Conservation (phyloP, 1,140 invertebrate species). For the Archegozetes longisetosus region DNA sequence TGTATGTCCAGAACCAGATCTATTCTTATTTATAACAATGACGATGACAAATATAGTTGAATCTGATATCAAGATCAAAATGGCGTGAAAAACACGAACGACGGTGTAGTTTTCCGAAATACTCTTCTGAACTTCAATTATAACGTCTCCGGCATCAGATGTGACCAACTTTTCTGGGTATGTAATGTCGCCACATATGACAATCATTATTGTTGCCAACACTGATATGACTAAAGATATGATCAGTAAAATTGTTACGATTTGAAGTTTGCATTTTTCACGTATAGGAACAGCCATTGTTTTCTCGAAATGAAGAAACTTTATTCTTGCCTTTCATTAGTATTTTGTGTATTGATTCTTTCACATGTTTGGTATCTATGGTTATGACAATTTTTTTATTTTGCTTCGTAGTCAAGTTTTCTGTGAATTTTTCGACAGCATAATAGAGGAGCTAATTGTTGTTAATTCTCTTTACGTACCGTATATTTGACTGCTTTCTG, state of each 20-base stretch:
- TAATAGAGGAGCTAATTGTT: too few species aligned
- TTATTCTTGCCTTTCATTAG: too few species aligned
- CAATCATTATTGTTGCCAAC: neutral
- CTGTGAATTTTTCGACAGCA: too few species aligned
- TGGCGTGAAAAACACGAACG: neutral
- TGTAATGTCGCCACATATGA: neutral
- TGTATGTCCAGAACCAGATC: neutral
- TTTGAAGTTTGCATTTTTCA: neutral
- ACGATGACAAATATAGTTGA: neutral
- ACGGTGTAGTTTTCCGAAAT: neutral
- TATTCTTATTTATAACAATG: neutral
- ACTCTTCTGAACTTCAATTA: neutral
- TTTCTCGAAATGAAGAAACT: too few species aligned
- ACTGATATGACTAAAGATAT: neutral
- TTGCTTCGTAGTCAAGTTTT: too few species aligned
- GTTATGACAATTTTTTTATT: too few species aligned
- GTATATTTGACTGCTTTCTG: too few species aligned
- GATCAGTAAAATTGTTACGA: neutral
- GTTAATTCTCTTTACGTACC: too few species aligned
- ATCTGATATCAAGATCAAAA: neutral
- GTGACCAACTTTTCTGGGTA: neutral
- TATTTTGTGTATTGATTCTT: too few species aligned
- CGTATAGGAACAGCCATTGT: neutral
- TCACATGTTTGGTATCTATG: too few species aligned
- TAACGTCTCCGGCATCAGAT: neutral